Conservation (phyloP, 2,113 vertebrate species). For the Stigmatopora nigra region DNA sequence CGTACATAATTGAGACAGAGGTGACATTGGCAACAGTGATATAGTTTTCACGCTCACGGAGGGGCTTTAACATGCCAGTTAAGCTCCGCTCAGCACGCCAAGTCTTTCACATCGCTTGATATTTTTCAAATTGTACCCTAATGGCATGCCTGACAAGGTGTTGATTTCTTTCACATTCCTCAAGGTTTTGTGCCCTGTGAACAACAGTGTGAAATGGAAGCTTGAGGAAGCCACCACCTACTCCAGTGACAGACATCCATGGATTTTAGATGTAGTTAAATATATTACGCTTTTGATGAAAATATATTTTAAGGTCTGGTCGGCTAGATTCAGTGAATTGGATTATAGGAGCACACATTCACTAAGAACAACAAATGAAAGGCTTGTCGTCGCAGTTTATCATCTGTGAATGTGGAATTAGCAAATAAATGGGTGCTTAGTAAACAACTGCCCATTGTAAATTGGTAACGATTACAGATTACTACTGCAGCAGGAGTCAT, state of each 20-base stretch:
- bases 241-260: slow-evolving; percentile 11
- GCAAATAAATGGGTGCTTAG: slow-evolving; percentile 26
- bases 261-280: slow-evolving; percentile 16
- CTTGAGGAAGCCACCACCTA: slow-evolving; percentile 14
- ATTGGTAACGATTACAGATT: slow-evolving; percentile 58
- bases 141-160: slow-evolving; percentile 42
- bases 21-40: slow-evolving; percentile 21
- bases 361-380: slow-evolving; percentile 9
- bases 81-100: slow-evolving; percentile 34
- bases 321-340: slow-evolving; percentile 1
- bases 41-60: slow-evolving; percentile 11
- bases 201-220: slow-evolving; percentile 22
- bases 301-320: slow-evolving; percentile 6
- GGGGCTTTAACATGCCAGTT: slow-evolving; percentile 9
- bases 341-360: slow-evolving; percentile 19
- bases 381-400: slow-evolving; percentile 20
- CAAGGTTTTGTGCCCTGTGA: slow-evolving; percentile 20
- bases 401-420: slow-evolving; percentile 35
- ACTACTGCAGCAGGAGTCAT: slow-evolving; percentile 31
- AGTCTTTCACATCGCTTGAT: slow-evolving; percentile 33
- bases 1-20: slow-evolving; percentile 3
- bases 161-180: slow-evolving; percentile 44
- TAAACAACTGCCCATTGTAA: slow-evolving; percentile 43
- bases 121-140: slow-evolving; percentile 32
- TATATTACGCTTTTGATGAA: slow-evolving; percentile 18